phyloP scores from a whole-genome alignment of 2,888 invertebrate genomes.

The Tenthredo livida region DNA sequence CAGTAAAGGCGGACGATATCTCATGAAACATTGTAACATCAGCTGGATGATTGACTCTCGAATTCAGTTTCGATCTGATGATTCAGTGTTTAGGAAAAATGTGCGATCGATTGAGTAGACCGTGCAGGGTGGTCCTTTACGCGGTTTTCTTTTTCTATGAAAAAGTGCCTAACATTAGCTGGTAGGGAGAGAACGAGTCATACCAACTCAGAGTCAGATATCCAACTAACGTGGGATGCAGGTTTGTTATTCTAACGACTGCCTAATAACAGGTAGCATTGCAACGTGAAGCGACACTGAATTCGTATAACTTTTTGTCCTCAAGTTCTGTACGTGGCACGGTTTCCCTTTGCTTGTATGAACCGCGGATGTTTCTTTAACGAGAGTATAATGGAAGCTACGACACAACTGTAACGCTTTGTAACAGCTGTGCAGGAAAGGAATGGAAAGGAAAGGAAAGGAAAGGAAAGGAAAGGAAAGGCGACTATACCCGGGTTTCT shows the following conservation, averaged over 20 bases:
- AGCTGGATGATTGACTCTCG: background rate
- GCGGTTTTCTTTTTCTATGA: background rate
- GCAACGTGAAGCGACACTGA: conserved; percentile 13
- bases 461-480: background rate
- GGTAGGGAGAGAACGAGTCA: background rate
- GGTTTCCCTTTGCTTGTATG: background rate
- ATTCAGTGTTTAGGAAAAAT: no score
- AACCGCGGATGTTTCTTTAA: conserved; percentile 35
- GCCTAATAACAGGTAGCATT: background rate
- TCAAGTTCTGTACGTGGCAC: background rate
- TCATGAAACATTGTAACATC: background rate
- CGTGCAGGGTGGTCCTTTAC: background rate
- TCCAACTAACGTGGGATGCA: background rate
- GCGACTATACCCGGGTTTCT: background rate
- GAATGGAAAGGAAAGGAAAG: background rate
- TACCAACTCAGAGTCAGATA: background rate
- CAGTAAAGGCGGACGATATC: background rate
- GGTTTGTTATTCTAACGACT: conserved; percentile 26
- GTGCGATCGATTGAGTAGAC: background rate
- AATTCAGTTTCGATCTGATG: no score
- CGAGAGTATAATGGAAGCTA: conserved; percentile 46
- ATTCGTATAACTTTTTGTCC: conserved; percentile 26
- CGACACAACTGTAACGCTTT: background rate
- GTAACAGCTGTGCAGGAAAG: conserved; percentile 19
- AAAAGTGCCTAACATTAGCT: background rate